phyloP scores from a whole-genome alignment of 2,888 invertebrate species.

The Ophioninae sp. region DNA sequence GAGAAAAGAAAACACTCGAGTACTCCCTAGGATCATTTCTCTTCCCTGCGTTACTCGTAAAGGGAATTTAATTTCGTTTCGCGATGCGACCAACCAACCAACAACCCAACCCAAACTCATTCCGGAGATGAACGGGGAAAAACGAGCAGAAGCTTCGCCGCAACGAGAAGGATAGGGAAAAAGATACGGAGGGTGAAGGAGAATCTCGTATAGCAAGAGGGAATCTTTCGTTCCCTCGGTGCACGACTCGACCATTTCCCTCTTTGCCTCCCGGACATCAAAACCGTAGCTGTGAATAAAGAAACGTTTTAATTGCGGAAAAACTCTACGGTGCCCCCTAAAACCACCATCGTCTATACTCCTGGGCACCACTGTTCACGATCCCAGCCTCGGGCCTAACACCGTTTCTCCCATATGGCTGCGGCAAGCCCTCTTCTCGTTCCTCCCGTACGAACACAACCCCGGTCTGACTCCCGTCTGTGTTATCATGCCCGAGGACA shows the following conservation, averaged over 20 bases:
- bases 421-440: slow-evolving; percentile 36
- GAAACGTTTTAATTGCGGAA: slow-evolving; percentile 68
- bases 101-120: slow-evolving; percentile 21
- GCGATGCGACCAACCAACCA: slow-evolving; percentile 19
- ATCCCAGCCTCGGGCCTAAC: slow-evolving; percentile 29
- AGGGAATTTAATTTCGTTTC: slow-evolving; percentile 68
- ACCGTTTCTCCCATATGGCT: slow-evolving; percentile 15
- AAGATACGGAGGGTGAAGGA: slow-evolving; percentile 15
- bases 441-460: slow-evolving; percentile 19
- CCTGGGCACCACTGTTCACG: slow-evolving; percentile 28
- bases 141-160: not conserved
- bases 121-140: slow-evolving; percentile 37
- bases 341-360: slow-evolving; percentile 18
- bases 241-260: slow-evolving; percentile 14
- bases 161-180: slow-evolving; percentile 9
- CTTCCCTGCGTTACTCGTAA: slow-evolving; percentile 59
- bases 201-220: slow-evolving; percentile 18
- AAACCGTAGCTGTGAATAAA: slow-evolving; percentile 61
- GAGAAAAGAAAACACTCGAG: slow-evolving; percentile 62
- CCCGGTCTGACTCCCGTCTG: slow-evolving; percentile 7
- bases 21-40: slow-evolving; percentile 42
- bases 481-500: slow-evolving; percentile 28
- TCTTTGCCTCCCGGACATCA: slow-evolving; percentile 30
- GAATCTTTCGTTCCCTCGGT: slow-evolving; percentile 52
- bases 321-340: slow-evolving; percentile 45